Evolutionary conservation across 2,888 invertebrate species (phyloP), one percentile per base, ranked within the genome.

Genomic region (Timema podura): DNA sequence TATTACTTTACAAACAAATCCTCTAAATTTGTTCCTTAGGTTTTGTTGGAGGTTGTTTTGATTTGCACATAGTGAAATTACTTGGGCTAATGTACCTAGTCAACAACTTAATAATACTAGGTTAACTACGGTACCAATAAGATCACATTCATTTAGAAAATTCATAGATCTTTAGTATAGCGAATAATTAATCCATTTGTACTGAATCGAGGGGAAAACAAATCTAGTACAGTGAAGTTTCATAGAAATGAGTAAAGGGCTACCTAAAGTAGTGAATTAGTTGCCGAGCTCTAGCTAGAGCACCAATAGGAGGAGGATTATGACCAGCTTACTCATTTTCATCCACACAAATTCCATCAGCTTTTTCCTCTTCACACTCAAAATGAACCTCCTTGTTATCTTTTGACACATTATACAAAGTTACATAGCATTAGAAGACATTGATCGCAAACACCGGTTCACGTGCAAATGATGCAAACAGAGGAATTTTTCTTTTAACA

Each of bases 401-500:
- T 57, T 6, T 57, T 8, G 57, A n/a, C 57, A 57, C 30, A 57
- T 6, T 57, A 57, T n/a, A 57, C n/a, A 57, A 10, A n/a, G 57
- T 57, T n/a, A 57, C 57, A 57, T 9, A 57, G n/a, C 57, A 57
- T 57, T n/a, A 13, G 57, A 57, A 13, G 15, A 57, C 9, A 57
- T 57, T 57, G 9, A 30, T n/a, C 30, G 15, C 57, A 57, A 57
- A 30, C 30, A 30, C 30, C 30, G 30, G 30, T 30, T 30, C 30
- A 30, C 30, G 3, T 3, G 2, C 30, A 30, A 30, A 30, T 30
- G 30, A 57, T 30, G 7, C 57, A 16, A 57, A 57, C 15, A 57
- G 57, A 30, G 57, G 30, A 10, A 57, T 9, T 5, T 57, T 57
- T 57, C 57, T 30, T n/a, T 57, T 57, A 7, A 9, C 10, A 16